Percentiles rank a stretch among this genome's conserved stretches.
Conservation (phyloP, 2,888 invertebrate species). For the Acronicta alni region DNA sequence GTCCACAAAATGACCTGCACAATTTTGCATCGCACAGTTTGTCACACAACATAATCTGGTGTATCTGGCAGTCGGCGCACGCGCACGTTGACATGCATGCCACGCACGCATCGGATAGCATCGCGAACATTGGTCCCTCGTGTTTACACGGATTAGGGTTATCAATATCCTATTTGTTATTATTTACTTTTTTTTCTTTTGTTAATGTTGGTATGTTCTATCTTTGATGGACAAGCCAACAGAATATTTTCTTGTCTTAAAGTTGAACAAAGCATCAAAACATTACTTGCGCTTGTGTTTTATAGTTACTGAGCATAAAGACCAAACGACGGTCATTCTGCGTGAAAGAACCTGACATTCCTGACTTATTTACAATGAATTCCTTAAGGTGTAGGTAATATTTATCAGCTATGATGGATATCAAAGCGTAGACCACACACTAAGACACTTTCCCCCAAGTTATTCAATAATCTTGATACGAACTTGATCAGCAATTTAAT, state of each 20-base stretch:
- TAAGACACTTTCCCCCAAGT: constrained; percentile 5
- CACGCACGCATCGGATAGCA: constrained; percentile 68
- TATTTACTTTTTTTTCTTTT: constrained; percentile 1
- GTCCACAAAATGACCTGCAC: constrained; percentile 40
- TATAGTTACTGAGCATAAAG: neutral
- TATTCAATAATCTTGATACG: constrained; percentile 13
- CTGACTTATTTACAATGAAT: no score
- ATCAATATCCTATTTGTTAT: constrained; percentile 40
- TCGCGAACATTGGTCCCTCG: constrained; percentile 62
- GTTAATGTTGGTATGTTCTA: neutral
- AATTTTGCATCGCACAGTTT: constrained; percentile 63
- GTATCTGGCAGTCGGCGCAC: constrained; percentile 68
- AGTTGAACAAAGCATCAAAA: no score
- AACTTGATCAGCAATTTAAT: constrained; percentile 8
- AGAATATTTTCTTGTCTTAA: neutral
- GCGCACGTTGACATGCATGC: constrained; percentile 73
- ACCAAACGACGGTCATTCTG: neutral
- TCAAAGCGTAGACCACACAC: neutral
- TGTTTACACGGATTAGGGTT: constrained; percentile 56
- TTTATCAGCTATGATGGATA: no score
- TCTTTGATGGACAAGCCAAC: neutral
- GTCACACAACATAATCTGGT: constrained; percentile 66
- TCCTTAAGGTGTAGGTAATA: no score
- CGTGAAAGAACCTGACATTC: neutral
- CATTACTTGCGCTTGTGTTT: no score